Base-by-base conservation (phyloP, 30 jellyfish, hydroid and myxozoan species). In the Rhopilema esculentum region DNA sequence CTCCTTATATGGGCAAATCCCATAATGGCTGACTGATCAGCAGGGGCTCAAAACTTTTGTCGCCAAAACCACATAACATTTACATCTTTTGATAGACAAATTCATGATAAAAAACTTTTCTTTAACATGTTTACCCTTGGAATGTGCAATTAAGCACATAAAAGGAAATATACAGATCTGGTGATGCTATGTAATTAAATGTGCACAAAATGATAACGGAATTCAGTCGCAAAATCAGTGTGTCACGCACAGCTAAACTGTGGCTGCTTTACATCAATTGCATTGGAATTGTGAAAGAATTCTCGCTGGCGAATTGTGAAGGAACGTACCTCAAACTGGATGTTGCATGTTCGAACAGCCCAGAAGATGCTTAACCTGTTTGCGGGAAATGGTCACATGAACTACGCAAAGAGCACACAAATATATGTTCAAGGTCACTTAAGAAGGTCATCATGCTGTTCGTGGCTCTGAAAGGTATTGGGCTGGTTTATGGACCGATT, bases 401-500 rank as follows among this genome's bases (percentile, higher is more conserved):
- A 84, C 80, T 91, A 83, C 72, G 97, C 97, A 22, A 91, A 85
- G 77, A 23, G 81, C 28, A 57, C 90, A 0, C 29, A 90, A 27
- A 33, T 91, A 75, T 83, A 91, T 40, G 57, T 75, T 4, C 96
- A 91, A 69, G 72, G 33, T 32, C 51, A 20, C 63, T 76, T 19
- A 6, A 48, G 95, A 76, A 18, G 93, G 92, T 27, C 62, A 29
- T 53, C 95, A 86, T 77, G 73, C 95, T 21, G 90, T 88, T 16
- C 74, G 83, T n/a, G 21, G 97, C 52, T 80, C 90, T 19, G 77
- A 68, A 15, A 49, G 88, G 57, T 31, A 22, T 20, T 88, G 94
- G 97, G 93, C 83, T n/a, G 97, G 95, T 8, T 69, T 83, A 21
- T 90, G 95, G 95, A 30, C 97, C n/a, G 91, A 79, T 70, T 80